A percentile compares a stretch with the other conserved stretches of the same genome.
Conservation (phyloP, 2,888 invertebrate genomes). For the Scaptomyza polygonia region DNA sequence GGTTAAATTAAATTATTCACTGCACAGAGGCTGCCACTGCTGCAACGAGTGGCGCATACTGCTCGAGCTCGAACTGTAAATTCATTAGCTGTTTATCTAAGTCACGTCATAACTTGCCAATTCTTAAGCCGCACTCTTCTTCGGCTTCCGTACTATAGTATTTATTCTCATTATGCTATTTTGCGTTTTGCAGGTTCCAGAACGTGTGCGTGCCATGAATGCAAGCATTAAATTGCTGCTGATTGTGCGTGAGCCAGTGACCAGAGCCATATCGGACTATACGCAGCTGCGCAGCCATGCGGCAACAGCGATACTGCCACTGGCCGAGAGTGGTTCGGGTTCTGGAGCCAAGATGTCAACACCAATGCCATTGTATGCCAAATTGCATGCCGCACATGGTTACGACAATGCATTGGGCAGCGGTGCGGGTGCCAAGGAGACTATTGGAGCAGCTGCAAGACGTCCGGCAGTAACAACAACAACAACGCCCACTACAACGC, state of each 20-base stretch:
- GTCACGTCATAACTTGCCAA: conserved; percentile 35
- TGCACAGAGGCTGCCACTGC: conserved; percentile 59
- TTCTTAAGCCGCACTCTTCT: background rate
- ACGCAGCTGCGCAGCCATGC: conserved; percentile 95
- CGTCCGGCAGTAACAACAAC: conserved; percentile 56
- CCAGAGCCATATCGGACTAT: conserved; percentile 98
- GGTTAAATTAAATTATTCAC: conserved; percentile 76
- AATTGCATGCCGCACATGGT: conserved; percentile 76
- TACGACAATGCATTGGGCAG: conserved; percentile 82
- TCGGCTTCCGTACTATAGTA: too few species aligned
- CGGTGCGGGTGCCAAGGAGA: conserved; percentile 72
- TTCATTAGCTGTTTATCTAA: conserved; percentile 56
- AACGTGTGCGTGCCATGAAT: conserved; percentile 97
- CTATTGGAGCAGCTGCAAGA: conserved; percentile 33
- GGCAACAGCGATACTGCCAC: conserved; percentile 89
- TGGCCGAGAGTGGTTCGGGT: conserved; percentile 69
- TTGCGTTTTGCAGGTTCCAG: conserved; percentile 89
- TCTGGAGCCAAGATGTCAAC: conserved; percentile 51
- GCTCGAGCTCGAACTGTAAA: conserved; percentile 39
- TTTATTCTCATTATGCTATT: conserved; percentile 1
- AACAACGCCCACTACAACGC: conserved; percentile 63
- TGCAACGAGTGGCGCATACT: conserved; percentile 9
- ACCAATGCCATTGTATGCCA: conserved; percentile 75
- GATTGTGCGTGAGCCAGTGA: conserved; percentile 98
- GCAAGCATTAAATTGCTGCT: conserved; percentile 94